Evolutionary conservation across 2,888 invertebrate genomes (phyloP), one percentile per base, ranked within the genome.

Genomic region (Acleris literana): DNA sequence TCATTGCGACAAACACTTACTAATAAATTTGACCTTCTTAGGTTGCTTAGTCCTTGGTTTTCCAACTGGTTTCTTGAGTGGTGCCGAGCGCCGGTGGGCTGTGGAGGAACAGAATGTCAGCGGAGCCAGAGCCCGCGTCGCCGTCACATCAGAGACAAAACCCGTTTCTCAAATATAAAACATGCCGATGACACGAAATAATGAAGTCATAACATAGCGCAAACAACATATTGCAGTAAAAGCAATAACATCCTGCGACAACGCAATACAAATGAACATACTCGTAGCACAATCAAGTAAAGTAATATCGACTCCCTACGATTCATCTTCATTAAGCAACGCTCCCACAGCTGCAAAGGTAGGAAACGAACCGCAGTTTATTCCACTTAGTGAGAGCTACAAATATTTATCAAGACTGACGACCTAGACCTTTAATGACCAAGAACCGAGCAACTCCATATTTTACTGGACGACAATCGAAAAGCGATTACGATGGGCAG

Each of bases 1-100:
- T 1, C n/a, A 4, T n/a, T 16, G 60, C 17, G 61, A 39, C 63
- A 63, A 59, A 72, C 93, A 97, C 97, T 97, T 94, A 97, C 97
- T 96, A 93, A 97, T 97, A 85, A 97, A 97, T 93, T 97, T 97
- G 71, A 97, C 97, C 94, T 97, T 96, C 94, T 97, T 97, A 72
- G 97, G 97, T 88, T 97, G 97, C 93, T 96, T 96, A 78, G 96
- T 96, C 84, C 96, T 95, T 86, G 97, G 97, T 82, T 94, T 94
- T 76, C 95, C 95, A 92, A 95, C 95, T 72, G 96, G 95, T 93
- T 97, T 97, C 94, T 97, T 97, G 85, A 95, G 94, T 69, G 94
- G 96, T 84, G 94, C 95, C 85, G 95, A 86, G 75, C 92, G 86
- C 78, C 92, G 87, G 78, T 92, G 92, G 71, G 87, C 92, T 92